Evolutionary conservation across 2,797 vertebrate genomes (phyloP).

Genomic region (Sebastes oblongus): DNA sequence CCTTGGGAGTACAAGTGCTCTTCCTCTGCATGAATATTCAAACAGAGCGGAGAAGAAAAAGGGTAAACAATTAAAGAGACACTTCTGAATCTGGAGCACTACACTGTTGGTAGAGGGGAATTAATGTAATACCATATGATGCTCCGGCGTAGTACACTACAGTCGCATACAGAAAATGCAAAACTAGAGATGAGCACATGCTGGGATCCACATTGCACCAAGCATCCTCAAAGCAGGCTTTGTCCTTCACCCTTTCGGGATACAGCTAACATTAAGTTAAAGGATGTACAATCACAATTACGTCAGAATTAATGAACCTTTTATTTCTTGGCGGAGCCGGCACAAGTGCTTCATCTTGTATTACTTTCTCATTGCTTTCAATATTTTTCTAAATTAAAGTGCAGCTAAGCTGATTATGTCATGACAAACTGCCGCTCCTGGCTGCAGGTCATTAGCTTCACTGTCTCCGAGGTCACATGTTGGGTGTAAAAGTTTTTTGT

Average conservation of each 20-base stretch:
- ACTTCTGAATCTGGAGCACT: conserved; percentile 54
- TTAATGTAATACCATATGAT: conserved; percentile 33
- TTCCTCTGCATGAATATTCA: conserved; percentile 77
- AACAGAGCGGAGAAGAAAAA: conserved; percentile 54
- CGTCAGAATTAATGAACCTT: conserved; percentile 39
- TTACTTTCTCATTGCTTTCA: conserved; percentile 34
- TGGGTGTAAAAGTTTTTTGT: conserved; percentile 15
- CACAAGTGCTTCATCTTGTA: conserved; percentile 17
- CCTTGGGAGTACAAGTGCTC: conserved; percentile 73
- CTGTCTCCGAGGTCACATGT: conserved; percentile 38
- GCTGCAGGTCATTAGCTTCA: conserved; percentile 44
- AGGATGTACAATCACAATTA: conserved; percentile 32
- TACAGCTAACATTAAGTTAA: conserved; percentile 26
- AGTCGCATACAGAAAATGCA: not conserved
- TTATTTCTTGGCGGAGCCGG: conserved; percentile 31
- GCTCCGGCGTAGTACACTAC: not conserved
- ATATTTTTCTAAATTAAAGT: conserved; percentile 38
- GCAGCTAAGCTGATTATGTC: conserved; percentile 36
- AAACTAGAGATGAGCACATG: conserved; percentile 11
- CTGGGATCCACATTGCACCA: conserved; percentile 1
- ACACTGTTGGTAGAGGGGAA: conserved; percentile 35
- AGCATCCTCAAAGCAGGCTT: not conserved
- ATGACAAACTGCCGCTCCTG: conserved; percentile 32
- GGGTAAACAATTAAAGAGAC: conserved; percentile 75
- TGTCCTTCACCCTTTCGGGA: conserved; percentile 27